Evolutionary conservation across 2,113 vertebrate species (phyloP), one percentile per base, ranked within the genome.

Genomic region (Gadus macrocephalus): DNA sequence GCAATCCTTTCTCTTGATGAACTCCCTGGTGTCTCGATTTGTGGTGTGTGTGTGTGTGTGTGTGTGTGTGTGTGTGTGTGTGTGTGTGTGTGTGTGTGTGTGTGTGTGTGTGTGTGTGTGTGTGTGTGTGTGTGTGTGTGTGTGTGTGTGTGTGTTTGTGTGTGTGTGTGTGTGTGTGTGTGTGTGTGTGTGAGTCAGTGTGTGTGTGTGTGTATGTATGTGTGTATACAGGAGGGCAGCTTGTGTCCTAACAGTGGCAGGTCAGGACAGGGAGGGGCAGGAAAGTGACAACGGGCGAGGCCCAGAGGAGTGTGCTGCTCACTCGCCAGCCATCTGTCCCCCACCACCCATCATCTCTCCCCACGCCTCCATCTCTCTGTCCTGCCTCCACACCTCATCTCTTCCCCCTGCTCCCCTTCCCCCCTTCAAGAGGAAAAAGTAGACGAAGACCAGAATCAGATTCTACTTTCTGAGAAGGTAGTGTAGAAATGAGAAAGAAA

Each of bases 241-340:
- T 84, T 86, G 88, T 89, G 88, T 88, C 81, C 80, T 69, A 80
- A 78, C 84, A 85, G 81, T 81, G 71, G 81, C 86, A 86, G 84
- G 86, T 77, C 66, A 64, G 85, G 84, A 89, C 86, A 82, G 85
- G 89, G 82, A 77, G 88, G 86, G 87, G 86, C 66, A 81, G 85
- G 85, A 93, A 92, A 87, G 79, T 67, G 88, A 92, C 88, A 92
- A 89, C 71, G 7, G 75, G 77, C 42, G 56, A 77, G 80, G 79
- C 86, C 83, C 77, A 62, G 85, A 86, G 78, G 84, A 86, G 78
- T 68, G 78, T 85, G 82, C 71, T 72, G 38, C 42, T 75, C 31
- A 59, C 87, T 83, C 86, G 85, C 86, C 88, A 73, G 71, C 91
- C 91, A 92, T 88, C 91, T 92, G 91, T 87, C 82, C 62, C 78